Percentiles rank a stretch among this genome's conserved stretches.
These are phyloP conservation scores for Rissa tridactyla DNA, from an alignment of 2,113 vertebrate species.

Conservation along the genomic window DNA sequence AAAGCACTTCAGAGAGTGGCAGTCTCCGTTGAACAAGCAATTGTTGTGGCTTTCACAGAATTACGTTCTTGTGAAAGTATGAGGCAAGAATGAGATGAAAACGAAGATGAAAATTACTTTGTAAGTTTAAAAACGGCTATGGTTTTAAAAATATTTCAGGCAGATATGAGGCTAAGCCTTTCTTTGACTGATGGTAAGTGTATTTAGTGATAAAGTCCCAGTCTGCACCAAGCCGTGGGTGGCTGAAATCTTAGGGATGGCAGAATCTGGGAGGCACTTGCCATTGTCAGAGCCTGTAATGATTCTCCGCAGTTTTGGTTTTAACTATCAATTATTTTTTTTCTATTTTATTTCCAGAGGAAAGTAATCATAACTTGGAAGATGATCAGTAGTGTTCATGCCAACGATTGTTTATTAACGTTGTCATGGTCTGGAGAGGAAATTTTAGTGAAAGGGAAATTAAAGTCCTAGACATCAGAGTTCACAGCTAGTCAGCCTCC, in stretches of 20 bases:
- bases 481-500: background rate
- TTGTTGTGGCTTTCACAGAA: constrained; percentile 53
- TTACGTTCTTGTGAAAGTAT: constrained; percentile 26
- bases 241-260: background rate
- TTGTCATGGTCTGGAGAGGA: constrained; percentile 31
- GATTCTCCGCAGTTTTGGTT: background rate
- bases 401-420: background rate
- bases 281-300: background rate
- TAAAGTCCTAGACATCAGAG: background rate
- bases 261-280: background rate
- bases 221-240: background rate
- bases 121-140: background rate
- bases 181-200: background rate
- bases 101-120: constrained; percentile 9
- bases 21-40: constrained; percentile 16
- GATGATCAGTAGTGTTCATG: background rate
- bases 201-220: background rate
- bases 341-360: background rate
- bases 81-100: constrained; percentile 21
- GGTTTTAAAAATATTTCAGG: background rate
- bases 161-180: background rate
- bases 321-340: background rate
- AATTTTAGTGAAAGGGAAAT: constrained; percentile 48
- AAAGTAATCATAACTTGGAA: constrained; percentile 46
- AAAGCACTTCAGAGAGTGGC: constrained; percentile 37